A percentile compares a stretch with the other conserved stretches of the same genome.
Conservation (phyloP, 2,797 vertebrate species). For the Percopsis omiscomaycus region DNA sequence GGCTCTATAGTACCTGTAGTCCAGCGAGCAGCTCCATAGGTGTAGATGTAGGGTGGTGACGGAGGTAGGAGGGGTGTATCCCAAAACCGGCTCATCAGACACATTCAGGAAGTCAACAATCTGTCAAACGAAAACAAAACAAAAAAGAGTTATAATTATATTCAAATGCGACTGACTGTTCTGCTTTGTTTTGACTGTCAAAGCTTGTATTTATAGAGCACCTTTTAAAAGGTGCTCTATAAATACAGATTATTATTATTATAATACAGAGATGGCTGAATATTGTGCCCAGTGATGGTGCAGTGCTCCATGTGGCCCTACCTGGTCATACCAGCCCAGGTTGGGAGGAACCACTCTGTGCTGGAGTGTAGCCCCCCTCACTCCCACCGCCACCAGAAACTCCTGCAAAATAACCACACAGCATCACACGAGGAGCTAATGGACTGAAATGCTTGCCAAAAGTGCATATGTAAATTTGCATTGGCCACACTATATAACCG, state of each 20-base stretch:
- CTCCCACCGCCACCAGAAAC: conserved; percentile 90
- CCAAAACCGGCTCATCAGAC: conserved; percentile 94
- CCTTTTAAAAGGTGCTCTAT: not conserved
- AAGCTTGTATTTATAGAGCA: not conserved
- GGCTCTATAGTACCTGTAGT: conserved; percentile 84
- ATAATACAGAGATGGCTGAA: not conserved
- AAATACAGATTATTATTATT: not conserved
- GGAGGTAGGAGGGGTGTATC: conserved; percentile 91
- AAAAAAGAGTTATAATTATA: not conserved
- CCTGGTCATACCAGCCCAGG: conserved; percentile 97
- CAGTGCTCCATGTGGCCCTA: conserved; percentile 54
- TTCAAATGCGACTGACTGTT: not conserved
- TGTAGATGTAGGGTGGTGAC: conserved; percentile 88
- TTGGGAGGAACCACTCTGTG: conserved; percentile 88
- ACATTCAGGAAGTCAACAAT: conserved; percentile 96
- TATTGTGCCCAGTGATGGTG: not conserved
- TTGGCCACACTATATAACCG: not conserved
- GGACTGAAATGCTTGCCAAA: not conserved
- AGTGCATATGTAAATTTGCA: not conserved
- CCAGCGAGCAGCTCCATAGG: conserved; percentile 95
- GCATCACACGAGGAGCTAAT: conserved; percentile 6
- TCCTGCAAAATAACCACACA: conserved; percentile 74
- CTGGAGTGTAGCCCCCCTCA: conserved; percentile 92
- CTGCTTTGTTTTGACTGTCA: no score
- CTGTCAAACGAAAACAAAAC: conserved; percentile 66